Evolutionary conservation across 1,140 invertebrate genomes (phyloP), one percentile per base, ranked within the genome.

Genomic region (Sarcophaga peregrina): DNA sequence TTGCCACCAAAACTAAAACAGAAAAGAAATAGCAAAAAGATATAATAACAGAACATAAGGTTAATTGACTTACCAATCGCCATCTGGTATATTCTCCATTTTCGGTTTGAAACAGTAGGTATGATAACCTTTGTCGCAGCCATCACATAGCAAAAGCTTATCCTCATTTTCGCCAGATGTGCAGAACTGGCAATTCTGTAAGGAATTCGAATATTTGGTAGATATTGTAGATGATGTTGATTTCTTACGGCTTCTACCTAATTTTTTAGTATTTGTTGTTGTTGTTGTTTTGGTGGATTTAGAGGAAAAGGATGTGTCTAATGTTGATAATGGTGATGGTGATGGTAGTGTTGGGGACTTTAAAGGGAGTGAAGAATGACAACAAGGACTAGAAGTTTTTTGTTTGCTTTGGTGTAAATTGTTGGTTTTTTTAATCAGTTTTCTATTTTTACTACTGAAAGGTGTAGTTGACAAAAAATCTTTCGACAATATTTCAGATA

Each of bases 51-150:
- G 17, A 17, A 20, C 9, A 37, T 5, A 74, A 74, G n/a, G 9
- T 11, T 11, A 76, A 72, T 84, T 37, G 4, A 89, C 93, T 93
- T 89, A 99, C 98, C 98, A 99, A 90, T 99, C 97, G 83, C 98
- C 98, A 87, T 98, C 97, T 58, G 98, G 98, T 92, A 96, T 98
- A 87, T 95, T 96, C 83, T 97, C 96, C 96, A 99, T 97, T 91
- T 97, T 95, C 85, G 98, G 98, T 92, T 97, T 97, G 92, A 99
- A 99, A 92, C 98, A 99, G 90, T 99, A 99, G 73, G 97, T 99
- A 92, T 99, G 98, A 91, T 98, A 99, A 76, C 98, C 98, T 91
- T 97, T 97, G 92, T 99, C 98, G 92, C 98, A 99, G 84, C 97
- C 96, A 92, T 99, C 98, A 92, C 98, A 99, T 4, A 99, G 92